Percentiles rank a stretch among this genome's conserved stretches.
Evolutionary conservation across 2,113 vertebrate species (phyloP).

Genomic region (Antennarius striatus): DNA sequence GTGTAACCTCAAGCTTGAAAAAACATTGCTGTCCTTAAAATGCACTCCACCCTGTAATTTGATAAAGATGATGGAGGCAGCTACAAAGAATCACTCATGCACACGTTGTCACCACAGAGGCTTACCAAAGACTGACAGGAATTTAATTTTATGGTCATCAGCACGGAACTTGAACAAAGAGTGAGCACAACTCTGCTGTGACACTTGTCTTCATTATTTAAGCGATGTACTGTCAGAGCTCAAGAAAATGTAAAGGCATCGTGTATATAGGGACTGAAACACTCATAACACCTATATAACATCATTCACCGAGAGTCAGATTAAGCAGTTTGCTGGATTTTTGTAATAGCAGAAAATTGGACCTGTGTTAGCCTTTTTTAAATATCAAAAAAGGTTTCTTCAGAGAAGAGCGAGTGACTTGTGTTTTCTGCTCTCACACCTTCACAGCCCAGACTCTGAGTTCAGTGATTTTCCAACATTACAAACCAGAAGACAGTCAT

Average conservation of each 20-base stretch:
- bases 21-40: constrained; percentile 24
- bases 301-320: too few relatives aligned
- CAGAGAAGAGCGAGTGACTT: too few relatives aligned
- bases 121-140: constrained; percentile 12
- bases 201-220: constrained; percentile 30
- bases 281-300: too few relatives aligned
- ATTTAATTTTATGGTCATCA: constrained; percentile 20
- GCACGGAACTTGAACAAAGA: constrained; percentile 9
- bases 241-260: constrained; percentile 19
- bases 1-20: constrained; percentile 31
- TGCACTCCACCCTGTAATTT: constrained; percentile 39
- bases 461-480: neutral
- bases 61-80: constrained; percentile 1
- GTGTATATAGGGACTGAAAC: neutral
- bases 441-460: neutral
- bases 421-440: neutral
- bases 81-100: constrained; percentile 8
- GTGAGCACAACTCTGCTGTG: constrained; percentile 8
- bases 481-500: neutral
- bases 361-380: too few relatives aligned
- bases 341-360: too few relatives aligned
- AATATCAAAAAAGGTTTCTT: too few relatives aligned
- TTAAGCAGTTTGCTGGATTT: too few relatives aligned
- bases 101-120: neutral
- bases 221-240: neutral